Base-by-base conservation (phyloP, 2,797 vertebrate species). In the Lepilemur ruficaudatus region DNA sequence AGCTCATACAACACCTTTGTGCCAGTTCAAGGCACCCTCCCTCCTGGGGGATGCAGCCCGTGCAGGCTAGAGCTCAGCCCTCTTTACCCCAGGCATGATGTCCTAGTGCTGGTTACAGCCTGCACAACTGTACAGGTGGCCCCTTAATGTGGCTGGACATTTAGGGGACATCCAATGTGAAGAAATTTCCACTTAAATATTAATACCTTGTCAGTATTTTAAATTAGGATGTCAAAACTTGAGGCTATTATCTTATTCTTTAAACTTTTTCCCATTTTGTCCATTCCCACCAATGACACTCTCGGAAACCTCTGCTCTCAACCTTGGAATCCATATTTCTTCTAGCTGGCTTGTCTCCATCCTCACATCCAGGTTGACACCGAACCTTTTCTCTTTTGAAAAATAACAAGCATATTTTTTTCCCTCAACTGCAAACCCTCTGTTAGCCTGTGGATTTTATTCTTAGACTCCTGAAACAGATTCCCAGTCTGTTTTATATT, bases 401-500 rank as follows among this genome's bases (percentile, higher is more conserved):
- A 96, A 97, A 97, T 48, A 95, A 72, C 79, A 57, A 84, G 80
- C 50, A 30, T 76, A 65, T 43, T 78, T 76, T 76, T 80, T 80
- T 4, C 61, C 73, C 79, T 93, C 84, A 92, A 59, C 18, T n/a
- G 38, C 73, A 93, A 38, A 46, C 83, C 83, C 23, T 91, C 52
- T 35, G 28, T 38, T 59, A 83, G 92, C 79, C 85, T 85, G 82
- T 78, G 79, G 94, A 93, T 88, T 94, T 89, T 75, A 88, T 94
- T 91, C 87, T 73, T 95, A 90, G 91, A 94, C 72, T 97, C 78
- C 85, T 48, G 59, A 96, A 97, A 55, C 87, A 95, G 63, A 96
- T 82, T 94, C 87, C 69, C 67, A 61, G 83, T 91, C 96, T 96
- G 96, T 95, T 96, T 97, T 96, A 84, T 91, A 96, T 97, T 97